These are phyloP conservation scores for Brachycybe producta DNA, from an alignment of 2,888 invertebrate species.

Conservation along the genomic window DNA sequence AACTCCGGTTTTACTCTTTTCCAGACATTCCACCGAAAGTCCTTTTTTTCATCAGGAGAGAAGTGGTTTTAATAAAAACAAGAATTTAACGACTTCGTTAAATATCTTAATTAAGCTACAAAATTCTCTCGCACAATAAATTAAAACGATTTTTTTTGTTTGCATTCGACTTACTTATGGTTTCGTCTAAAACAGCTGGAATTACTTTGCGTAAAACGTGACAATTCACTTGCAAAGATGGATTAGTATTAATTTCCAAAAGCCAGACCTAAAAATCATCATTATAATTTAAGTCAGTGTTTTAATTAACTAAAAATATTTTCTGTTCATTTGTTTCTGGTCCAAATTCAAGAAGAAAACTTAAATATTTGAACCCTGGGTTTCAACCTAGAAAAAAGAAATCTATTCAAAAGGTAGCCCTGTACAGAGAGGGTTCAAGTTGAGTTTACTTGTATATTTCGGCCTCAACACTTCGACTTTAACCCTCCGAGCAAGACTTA, in stretches of 20 bases:
- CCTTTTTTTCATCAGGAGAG: no score
- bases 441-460: no score
- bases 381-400: no score
- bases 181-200: slow-evolving; percentile 15
- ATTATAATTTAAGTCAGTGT: neutral
- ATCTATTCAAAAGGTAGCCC: no score
- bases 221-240: slow-evolving; percentile 16
- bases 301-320: neutral
- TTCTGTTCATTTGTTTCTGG: neutral
- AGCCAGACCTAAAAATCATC: slow-evolving; percentile 16
- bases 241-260: slow-evolving; percentile 16
- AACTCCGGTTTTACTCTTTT: slow-evolving; percentile 9
- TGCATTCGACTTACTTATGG: slow-evolving; percentile 9
- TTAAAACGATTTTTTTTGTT: neutral
- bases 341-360: no score
- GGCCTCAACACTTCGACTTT: no score
- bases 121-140: neutral
- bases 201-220: slow-evolving; percentile 14
- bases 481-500: no score
- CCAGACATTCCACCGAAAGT: slow-evolving; percentile 18
- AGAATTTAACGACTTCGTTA: neutral
- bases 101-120: neutral
- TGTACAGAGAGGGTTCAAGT: no score
- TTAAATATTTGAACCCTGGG: no score
- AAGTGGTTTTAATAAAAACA: neutral